Conservation (phyloP, 1,140 invertebrate genomes). For the Bombus soroeensis region DNA sequence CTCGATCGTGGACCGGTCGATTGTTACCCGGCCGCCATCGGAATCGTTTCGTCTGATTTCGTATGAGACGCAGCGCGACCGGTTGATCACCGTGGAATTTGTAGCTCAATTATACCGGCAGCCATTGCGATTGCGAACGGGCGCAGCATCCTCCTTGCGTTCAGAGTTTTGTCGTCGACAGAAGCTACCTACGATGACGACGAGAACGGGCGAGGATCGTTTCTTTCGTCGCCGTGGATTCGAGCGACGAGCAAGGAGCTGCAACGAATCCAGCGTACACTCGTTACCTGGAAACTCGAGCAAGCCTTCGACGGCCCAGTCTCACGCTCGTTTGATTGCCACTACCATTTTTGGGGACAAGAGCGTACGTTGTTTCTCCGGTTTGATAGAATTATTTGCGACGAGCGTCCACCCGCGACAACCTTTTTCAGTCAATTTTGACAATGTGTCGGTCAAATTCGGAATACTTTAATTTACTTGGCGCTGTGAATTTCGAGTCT, state of each 20-base stretch:
- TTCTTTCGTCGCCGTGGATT: constrained; percentile 1
- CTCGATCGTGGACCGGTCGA: constrained; percentile 62
- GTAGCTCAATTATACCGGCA: constrained; percentile 81
- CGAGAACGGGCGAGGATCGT: not conserved
- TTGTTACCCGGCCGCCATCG: constrained; percentile 73
- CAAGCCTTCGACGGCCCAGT: not conserved
- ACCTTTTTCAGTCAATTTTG: too few species aligned
- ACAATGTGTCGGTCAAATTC: too few species aligned
- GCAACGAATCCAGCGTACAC: not conserved
- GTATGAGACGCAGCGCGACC: constrained; percentile 78
- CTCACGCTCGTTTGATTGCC: constrained; percentile 25
- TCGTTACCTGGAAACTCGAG: constrained; percentile 45
- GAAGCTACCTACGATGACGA: not conserved
- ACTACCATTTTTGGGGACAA: constrained; percentile 6
- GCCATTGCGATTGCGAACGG: constrained; percentile 49
- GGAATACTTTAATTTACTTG: too few species aligned
- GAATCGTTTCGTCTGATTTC: constrained; percentile 74
- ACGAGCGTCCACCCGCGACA: not conserved
- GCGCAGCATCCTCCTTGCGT: not conserved
- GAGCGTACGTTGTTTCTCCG: not conserved
- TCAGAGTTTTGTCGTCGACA: not conserved
- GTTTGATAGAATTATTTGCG: constrained; percentile 10
- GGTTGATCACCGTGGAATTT: constrained; percentile 82
- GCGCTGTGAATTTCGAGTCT: too few species aligned
- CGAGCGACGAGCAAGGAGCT: not conserved